Conservation (phyloP, 2,113 vertebrate genomes). For the Heterotilapia buettikoferi region DNA sequence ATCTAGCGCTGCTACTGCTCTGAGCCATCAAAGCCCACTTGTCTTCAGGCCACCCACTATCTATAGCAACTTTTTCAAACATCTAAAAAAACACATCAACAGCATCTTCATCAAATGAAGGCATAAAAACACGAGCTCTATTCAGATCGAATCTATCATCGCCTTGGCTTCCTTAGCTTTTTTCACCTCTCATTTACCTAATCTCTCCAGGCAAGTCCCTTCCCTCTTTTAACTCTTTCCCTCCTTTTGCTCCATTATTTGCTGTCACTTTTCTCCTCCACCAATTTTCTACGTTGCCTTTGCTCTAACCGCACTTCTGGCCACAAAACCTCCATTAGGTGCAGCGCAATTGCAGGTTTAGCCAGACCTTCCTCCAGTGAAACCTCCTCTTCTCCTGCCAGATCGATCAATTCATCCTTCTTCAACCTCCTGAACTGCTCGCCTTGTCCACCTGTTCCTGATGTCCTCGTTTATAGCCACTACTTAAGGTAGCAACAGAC, state of each 20-base stretch:
- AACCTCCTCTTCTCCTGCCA: not conserved
- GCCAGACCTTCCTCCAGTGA: not conserved
- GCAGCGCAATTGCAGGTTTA: not conserved
- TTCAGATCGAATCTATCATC: not conserved
- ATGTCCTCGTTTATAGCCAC: not conserved
- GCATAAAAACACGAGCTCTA: not conserved
- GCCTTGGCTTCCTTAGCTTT: not conserved
- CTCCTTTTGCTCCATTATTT: not conserved
- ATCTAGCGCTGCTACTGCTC: not conserved
- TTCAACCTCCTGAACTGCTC: not conserved
- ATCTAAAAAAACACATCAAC: not conserved
- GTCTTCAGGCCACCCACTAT: not conserved
- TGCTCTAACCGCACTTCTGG: rapidly evolving
- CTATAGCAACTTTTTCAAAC: not conserved
- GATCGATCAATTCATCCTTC: not conserved
- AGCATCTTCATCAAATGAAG: not conserved
- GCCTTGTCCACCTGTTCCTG: not conserved
- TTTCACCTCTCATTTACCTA: not conserved
- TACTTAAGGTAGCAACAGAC: not conserved
- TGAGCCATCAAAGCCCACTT: not conserved
- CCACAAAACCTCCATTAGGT: not conserved
- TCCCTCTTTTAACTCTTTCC: not conserved
- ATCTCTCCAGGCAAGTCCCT: not conserved
- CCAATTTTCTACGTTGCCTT: not conserved
- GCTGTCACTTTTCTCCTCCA: not conserved